Percentiles rank a stretch among this genome's conserved stretches.
Conservation (phyloP, 1,140 invertebrate species). For the Diachasmimorpha longicaudata region DNA sequence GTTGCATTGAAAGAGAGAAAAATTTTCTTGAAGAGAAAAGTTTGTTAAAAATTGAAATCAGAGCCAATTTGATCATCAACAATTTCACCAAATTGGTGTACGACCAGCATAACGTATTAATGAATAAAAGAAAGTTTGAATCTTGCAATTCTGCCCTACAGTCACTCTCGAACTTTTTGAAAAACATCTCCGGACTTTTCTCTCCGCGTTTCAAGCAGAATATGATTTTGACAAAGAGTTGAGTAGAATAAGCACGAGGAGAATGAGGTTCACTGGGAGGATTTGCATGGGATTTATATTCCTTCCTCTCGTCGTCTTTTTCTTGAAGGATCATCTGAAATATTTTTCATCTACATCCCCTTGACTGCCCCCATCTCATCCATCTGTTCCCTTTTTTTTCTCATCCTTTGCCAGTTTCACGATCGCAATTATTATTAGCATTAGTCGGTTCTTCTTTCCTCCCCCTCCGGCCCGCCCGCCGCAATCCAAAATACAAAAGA, state of each 20-base stretch:
- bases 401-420: neutral
- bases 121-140: too few relatives aligned
- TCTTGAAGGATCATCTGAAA: slow-evolving; percentile 12
- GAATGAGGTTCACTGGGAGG: neutral
- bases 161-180: too few relatives aligned
- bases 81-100: too few relatives aligned
- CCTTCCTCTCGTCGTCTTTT: neutral
- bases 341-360: slow-evolving; percentile 14
- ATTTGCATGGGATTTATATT: slow-evolving; percentile 21
- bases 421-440: slow-evolving; percentile 27
- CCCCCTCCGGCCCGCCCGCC: neutral
- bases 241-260: neutral
- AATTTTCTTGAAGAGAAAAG: too few relatives aligned
- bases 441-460: neutral
- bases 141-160: too few relatives aligned
- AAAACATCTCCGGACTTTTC: too few relatives aligned
- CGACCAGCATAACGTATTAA: too few relatives aligned
- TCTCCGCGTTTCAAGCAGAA: too few relatives aligned
- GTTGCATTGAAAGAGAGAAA: too few relatives aligned
- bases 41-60: too few relatives aligned
- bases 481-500: slow-evolving; percentile 15
- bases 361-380: neutral
- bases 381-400: neutral
- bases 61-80: too few relatives aligned
- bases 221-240: too few relatives aligned